These are phyloP conservation scores for Erebia aethiops DNA, from an alignment of 2,888 invertebrate genomes.

Conservation along the genomic window DNA sequence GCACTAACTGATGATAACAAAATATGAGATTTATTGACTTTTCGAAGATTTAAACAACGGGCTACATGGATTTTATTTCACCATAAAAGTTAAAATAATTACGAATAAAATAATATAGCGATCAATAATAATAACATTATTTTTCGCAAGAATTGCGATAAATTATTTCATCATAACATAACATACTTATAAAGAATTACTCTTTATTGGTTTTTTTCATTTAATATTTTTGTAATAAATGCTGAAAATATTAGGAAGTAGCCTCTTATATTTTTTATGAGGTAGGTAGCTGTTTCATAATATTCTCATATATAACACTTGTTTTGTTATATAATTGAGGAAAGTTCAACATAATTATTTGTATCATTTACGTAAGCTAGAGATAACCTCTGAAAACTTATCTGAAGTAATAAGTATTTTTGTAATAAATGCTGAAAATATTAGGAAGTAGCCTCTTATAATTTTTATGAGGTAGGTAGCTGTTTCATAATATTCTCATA, in stretches of 20 bases:
- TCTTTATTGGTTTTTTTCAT: too few species aligned
- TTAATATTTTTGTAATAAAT: neutral
- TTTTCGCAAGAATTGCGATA: neutral
- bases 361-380: neutral
- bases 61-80: too few species aligned
- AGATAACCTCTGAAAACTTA: neutral
- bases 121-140: neutral
- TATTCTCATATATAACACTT: neutral
- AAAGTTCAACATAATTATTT: neutral
- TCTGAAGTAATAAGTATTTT: slow-evolving; percentile 6
- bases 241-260: neutral
- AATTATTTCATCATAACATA: neutral
- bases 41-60: too few species aligned
- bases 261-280: neutral
- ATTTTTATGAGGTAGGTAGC: neutral
- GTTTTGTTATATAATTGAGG: neutral
- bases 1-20: too few species aligned
- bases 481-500: neutral
- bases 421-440: neutral
- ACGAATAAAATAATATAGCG: neutral
- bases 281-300: neutral
- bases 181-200: neutral
- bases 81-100: too few species aligned
- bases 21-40: too few species aligned
- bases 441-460: neutral